Evolutionary conservation across 2,888 invertebrate species (phyloP).

Genomic region (Orchesella flavescens): DNA sequence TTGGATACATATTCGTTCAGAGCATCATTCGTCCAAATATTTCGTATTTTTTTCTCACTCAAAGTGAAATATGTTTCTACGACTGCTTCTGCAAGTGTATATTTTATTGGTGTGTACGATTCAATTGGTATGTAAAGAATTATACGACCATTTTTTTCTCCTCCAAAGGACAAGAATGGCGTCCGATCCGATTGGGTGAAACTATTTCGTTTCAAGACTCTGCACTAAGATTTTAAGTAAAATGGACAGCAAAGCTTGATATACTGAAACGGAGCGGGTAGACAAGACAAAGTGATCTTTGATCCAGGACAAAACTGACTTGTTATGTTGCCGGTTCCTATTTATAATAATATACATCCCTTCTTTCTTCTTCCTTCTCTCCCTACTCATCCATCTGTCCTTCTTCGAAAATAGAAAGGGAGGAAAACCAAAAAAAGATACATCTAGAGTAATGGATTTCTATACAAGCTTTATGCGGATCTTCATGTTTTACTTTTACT

Average conservation of each 20-base stretch:
- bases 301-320: conserved; percentile 53
- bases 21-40: too few relatives aligned
- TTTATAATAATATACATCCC: background rate
- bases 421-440: background rate
- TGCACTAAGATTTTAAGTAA: conserved; percentile 57
- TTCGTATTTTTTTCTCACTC: background rate
- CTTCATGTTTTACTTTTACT: too few relatives aligned
- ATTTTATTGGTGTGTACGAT: background rate
- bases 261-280: background rate
- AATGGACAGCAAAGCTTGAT: conserved; percentile 45
- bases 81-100: too few relatives aligned
- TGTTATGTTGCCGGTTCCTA: too few relatives aligned
- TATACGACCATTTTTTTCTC: background rate
- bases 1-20: too few relatives aligned
- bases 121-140: background rate
- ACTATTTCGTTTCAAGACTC: background rate
- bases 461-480: too few relatives aligned
- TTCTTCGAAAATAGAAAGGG: background rate
- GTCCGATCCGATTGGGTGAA: background rate
- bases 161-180: conserved; percentile 28
- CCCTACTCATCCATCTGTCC: background rate
- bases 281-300: conserved; percentile 56
- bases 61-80: background rate
- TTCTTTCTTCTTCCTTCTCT: too few relatives aligned
- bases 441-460: background rate